Conservation (phyloP, 64 coral and sea anemone genomes). For the Exaiptasia diaphana region DNA sequence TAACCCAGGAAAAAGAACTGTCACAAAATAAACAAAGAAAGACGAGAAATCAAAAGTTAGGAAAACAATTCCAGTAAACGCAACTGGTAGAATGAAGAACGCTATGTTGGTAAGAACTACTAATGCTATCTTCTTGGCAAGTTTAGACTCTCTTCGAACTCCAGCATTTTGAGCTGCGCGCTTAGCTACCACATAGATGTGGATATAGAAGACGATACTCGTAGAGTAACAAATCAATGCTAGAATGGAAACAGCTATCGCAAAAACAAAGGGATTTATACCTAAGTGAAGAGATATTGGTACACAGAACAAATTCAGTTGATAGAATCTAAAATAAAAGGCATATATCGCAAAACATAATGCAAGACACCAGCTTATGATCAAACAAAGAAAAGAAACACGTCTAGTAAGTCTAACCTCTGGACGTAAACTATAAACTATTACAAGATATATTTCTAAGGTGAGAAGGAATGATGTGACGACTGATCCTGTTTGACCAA, state of each 20-base stretch:
- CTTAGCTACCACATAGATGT: conserved; percentile 18
- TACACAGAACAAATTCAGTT: background rate
- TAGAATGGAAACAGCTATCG: background rate
- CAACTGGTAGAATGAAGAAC: conserved; percentile 5
- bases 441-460: background rate
- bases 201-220: conserved; percentile 29
- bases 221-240: conserved; percentile 8
- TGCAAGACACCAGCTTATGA: background rate
- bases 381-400: background rate
- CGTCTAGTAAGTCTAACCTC: background rate
- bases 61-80: background rate
- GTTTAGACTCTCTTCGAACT: conserved; percentile 39
- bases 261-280: background rate
- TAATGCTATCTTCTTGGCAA: conserved; percentile 31
- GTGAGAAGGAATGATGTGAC: background rate
- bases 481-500: background rate
- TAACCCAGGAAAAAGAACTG: background rate
- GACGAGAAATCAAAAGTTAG: background rate
- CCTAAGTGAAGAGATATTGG: background rate
- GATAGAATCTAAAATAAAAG: background rate
- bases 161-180: conserved; percentile 18
- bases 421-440: background rate
- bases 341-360: too few species aligned
- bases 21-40: background rate
- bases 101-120: conserved; percentile 37